Base-by-base conservation (phyloP, 2,888 invertebrate species). In the Micoletzkya japonica region DNA sequence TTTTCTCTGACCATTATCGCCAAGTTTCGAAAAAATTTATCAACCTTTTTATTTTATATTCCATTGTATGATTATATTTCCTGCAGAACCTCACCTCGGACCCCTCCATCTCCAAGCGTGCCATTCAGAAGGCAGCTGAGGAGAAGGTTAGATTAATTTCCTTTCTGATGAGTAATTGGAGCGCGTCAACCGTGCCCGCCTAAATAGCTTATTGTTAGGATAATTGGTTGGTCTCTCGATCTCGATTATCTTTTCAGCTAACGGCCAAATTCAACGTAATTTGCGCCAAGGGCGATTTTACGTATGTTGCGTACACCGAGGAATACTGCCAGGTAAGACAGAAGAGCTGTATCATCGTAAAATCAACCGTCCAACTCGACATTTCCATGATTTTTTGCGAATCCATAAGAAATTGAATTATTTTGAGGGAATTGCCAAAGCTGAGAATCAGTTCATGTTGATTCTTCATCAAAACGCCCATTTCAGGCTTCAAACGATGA, bases 41-140 rank as follows among this genome's bases (percentile, higher is more conserved):
- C 26, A 26, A 59, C 60, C 24, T 30, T 26, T 52, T 30, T 30
- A 59, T 30, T 32, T 32, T 26, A 32, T 59, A 24, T 30, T 59
- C 26, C 26, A 26, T 17, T 30, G 30, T 57, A 60, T 37, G 30
- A 10, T n/a, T 26, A 26, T 44, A 4, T 44, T n/a, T n/a, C 64
- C 68, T 80, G 66, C 73, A 83, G 83, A 81, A 83, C 74, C 82
- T 83, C 67, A 76, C 77, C 58, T 67, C 64, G 32, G 83, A 83
- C 69, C 82, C 83, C 32, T 74, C 82, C 24, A 77, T 75, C 58
- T 80, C 81, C n/a, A 83, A 83, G 71, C 74, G 84, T 34, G 84
- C 82, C 17, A 84, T 84, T 69, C 84, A 84, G 74, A 77, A 76
- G 69, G 84, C 82, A 7, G 84, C 84, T 54, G 84, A 84, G 71